A percentile compares a stretch with the other conserved stretches of the same genome.
Evolutionary conservation across 2,113 vertebrate species (phyloP).

Genomic region (Hippocampus guttulatus): DNA sequence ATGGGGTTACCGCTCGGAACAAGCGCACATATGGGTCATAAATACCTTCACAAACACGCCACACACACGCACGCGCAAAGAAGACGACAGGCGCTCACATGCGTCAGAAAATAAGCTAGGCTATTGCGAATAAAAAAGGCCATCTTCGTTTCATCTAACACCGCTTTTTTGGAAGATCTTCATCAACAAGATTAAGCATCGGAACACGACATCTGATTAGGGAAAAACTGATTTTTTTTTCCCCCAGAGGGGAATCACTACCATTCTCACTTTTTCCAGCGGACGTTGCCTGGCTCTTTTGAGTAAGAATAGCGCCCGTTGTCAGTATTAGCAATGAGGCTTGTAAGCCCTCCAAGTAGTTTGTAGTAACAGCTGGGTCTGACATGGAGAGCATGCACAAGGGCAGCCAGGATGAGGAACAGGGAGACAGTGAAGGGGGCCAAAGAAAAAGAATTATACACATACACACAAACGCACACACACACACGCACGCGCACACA

Average conservation of each 20-base stretch:
- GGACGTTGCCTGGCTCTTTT: conserved; percentile 54
- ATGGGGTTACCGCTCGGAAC: conserved; percentile 62
- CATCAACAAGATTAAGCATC: conserved; percentile 51
- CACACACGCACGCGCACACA: conserved; percentile 15
- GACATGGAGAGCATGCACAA: conserved; percentile 78
- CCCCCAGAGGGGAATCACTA: conserved; percentile 44
- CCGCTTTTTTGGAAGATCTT: conserved; percentile 44
- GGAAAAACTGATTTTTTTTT: conserved; percentile 43
- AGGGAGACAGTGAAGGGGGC: conserved; percentile 41
- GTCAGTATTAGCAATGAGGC: conserved; percentile 71
- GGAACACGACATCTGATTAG: conserved; percentile 60
- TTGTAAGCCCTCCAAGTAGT: conserved; percentile 76
- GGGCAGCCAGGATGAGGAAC: conserved; percentile 69
- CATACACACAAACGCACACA: conserved; percentile 18
- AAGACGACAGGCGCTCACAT: conserved; percentile 18
- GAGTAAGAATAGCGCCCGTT: conserved; percentile 68
- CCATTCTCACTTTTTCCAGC: conserved; percentile 52
- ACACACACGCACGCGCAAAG: conserved; percentile 32
- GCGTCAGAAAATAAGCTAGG: conserved; percentile 31
- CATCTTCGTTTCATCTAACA: conserved; percentile 51
- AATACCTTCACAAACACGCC: conserved; percentile 71
- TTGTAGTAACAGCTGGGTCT: conserved; percentile 80
- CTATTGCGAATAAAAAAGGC: conserved; percentile 33
- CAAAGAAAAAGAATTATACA: conserved; percentile 34
- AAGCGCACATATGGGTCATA: conserved; percentile 66